Evolutionary conservation across 2,113 vertebrate genomes (phyloP), one percentile per base, ranked within the genome.

Genomic region (Spermophilus dauricus): DNA sequence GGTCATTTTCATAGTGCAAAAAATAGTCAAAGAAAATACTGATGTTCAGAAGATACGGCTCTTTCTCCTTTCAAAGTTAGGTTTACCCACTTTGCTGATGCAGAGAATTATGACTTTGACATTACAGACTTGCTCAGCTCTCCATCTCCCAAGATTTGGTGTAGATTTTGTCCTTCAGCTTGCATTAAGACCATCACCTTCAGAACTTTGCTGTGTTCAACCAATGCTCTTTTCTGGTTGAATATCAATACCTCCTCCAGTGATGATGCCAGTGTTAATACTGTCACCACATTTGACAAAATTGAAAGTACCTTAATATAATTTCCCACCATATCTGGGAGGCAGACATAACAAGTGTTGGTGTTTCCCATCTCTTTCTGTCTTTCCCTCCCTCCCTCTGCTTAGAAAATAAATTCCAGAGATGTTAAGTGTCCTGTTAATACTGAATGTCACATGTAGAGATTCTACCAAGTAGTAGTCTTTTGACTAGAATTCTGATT

Each of bases 1-100:
- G 81, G 81, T 94, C 88, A 77, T 83, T 80, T 53, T 80, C 69
- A 75, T 14, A 96, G 30, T 77, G 22, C 48, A 8, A 80, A 92
- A 92, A 89, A 61, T 69, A 80, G 65, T 83, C 80, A 81, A 92
- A 56, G 73, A 80, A 83, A 96, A 72, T 45, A 30, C 8, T 77
- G 0, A 83, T 58, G 20, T 45, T 97, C 18, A 32, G 48, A 94
- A 76, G 75, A 34, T 12, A 34, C 0, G 8, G 7, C 7, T 16
- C 30, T 89, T 89, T 20, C 45, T 72, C 10, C 10, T 13, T 84
- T 30, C 18, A 56, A 30, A 67, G 30, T 90, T 34, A 58, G 28
- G 80, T 72, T 89, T 76, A 13, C 67, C 45, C 83, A 28, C 78
- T 83, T 95, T 96, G 17, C 63, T 4, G 0, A 93, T 56, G 34